Percentiles rank a stretch among this genome's conserved stretches.
phyloP scores from a whole-genome alignment of 2,113 vertebrate genomes.

The Callocephalon fimbriatum region DNA sequence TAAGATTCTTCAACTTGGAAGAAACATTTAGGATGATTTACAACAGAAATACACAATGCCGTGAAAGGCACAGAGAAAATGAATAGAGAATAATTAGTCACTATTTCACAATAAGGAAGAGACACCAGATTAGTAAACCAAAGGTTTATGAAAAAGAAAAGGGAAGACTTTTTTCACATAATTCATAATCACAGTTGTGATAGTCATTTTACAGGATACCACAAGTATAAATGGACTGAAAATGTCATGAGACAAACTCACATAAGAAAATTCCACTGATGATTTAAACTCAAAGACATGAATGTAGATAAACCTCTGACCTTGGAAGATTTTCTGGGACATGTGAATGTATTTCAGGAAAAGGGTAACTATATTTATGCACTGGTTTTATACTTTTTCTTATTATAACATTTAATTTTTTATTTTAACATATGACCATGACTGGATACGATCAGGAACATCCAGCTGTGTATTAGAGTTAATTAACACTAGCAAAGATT shows the following conservation, averaged over 20 bases:
- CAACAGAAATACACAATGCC: neutral
- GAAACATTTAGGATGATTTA: neutral
- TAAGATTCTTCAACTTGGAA: neutral
- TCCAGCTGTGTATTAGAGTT: neutral
- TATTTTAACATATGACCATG: neutral
- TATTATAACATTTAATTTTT: neutral
- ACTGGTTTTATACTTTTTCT: neutral
- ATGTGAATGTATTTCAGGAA: neutral
- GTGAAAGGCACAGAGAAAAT: neutral
- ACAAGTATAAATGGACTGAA: neutral
- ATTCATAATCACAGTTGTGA: neutral
- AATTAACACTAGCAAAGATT: neutral
- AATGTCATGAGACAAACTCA: neutral
- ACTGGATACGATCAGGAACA: neutral
- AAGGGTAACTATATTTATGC: neutral
- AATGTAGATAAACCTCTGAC: neutral
- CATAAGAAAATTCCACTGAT: neutral
- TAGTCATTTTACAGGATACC: neutral
- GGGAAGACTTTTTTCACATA: neutral
- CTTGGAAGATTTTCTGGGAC: neutral
- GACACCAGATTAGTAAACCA: neutral
- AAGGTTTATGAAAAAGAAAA: neutral
- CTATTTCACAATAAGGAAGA: neutral
- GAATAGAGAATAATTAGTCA: neutral
- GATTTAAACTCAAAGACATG: neutral